Percentiles rank a stretch among this genome's conserved stretches.
These are phyloP conservation scores for Eupithecia subumbrata DNA, from an alignment of 2,888 invertebrate genomes.

Conservation along the genomic window DNA sequence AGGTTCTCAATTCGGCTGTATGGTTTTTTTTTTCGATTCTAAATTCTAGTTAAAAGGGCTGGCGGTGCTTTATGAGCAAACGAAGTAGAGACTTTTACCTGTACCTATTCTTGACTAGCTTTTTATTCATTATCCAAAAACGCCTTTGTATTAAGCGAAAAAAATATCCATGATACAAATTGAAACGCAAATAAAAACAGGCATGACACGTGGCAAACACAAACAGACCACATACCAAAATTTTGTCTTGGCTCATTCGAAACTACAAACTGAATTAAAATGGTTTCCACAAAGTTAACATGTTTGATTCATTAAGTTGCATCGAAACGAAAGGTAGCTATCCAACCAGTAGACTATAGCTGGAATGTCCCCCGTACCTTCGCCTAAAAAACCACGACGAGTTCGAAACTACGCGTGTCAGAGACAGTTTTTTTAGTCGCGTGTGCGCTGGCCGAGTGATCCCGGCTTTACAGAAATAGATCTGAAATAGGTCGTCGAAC, in stretches of 20 bases:
- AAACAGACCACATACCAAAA: slow-evolving; percentile 1
- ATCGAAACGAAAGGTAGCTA: neutral
- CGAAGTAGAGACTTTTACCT: neutral
- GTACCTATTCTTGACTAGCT: neutral
- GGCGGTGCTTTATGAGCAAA: neutral
- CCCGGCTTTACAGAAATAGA: slow-evolving; percentile 64
- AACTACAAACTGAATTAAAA: neutral
- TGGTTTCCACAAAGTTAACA: neutral
- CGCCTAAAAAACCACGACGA: neutral
- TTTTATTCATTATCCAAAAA: neutral
- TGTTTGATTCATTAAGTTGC: neutral
- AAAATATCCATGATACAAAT: no score
- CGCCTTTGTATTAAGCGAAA: no score
- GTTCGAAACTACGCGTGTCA: slow-evolving; percentile 25
- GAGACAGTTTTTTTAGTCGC: slow-evolving; percentile 35
- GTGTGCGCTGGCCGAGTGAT: slow-evolving; percentile 51
- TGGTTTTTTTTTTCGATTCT: no score
- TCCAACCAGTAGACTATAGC: neutral
- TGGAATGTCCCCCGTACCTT: neutral
- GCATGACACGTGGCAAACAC: neutral
- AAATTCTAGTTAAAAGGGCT: neutral
- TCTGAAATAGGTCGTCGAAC: slow-evolving; percentile 70
- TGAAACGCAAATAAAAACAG: neutral
- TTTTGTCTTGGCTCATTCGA: neutral
- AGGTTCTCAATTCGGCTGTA: no score